These are phyloP conservation scores for Artemia franciscana DNA, from an alignment of 1,140 invertebrate species.

Conservation along the genomic window DNA sequence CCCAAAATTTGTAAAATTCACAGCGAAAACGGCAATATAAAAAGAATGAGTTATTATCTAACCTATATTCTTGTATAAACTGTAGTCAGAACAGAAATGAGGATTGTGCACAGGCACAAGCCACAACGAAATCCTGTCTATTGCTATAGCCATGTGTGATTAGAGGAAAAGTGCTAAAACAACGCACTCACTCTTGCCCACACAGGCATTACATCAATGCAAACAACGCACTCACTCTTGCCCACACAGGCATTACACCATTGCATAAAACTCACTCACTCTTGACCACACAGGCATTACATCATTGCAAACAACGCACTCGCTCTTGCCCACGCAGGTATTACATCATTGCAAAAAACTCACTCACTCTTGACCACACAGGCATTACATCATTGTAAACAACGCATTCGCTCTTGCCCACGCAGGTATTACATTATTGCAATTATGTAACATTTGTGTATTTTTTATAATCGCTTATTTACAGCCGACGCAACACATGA, in stretches of 20 bases:
- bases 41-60: no score
- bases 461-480: no score
- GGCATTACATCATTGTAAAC: conserved; percentile 7
- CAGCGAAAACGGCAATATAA: no score
- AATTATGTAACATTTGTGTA: no score
- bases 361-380: conserved; percentile 7
- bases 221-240: conserved; percentile 8
- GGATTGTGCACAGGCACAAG: no score
- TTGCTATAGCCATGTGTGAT: conserved; percentile 7
- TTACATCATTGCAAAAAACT: no score
- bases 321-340: conserved; percentile 9
- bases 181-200: conserved; percentile 7
- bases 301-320: conserved; percentile 6
- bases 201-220: conserved; percentile 4
- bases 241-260: conserved; percentile 6
- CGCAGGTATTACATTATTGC: conserved; percentile 2
- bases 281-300: conserved; percentile 7
- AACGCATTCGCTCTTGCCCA: conserved; percentile 8
- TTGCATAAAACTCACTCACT: conserved; percentile 2
- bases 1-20: no score
- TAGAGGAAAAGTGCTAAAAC: conserved; percentile 7
- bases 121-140: conserved; percentile 5
- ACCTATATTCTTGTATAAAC: no score
- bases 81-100: no score
- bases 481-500: no score